Evolutionary conservation across 2,888 invertebrate species (phyloP).

Genomic region (Tenodera sinensis): DNA sequence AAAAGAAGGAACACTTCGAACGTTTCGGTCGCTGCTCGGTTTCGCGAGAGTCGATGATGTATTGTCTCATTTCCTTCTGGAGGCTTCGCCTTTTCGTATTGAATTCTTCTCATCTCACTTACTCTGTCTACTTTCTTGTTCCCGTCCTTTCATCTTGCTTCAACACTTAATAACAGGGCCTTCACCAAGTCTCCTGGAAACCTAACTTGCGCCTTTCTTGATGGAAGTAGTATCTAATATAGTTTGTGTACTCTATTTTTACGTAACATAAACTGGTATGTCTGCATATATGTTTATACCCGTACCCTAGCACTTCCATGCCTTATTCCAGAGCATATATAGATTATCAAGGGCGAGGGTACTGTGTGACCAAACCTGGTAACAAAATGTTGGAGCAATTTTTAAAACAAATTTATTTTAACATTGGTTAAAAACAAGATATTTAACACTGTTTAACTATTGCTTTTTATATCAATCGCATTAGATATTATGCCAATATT

Average conservation of each 20-base stretch:
- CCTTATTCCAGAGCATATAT: no score
- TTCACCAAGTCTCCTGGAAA: neutral
- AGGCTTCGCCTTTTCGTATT: slow-evolving; percentile 17
- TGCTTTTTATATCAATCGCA: no score
- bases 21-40: neutral
- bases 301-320: no score
- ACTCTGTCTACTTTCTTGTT: neutral
- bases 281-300: no score
- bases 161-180: slow-evolving; percentile 22
- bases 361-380: no score
- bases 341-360: no score
- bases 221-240: neutral
- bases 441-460: no score
- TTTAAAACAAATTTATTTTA: no score
- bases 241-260: neutral
- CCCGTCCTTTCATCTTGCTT: slow-evolving; percentile 13
- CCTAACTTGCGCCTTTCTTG: neutral
- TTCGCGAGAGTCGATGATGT: slow-evolving; percentile 22
- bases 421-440: no score
- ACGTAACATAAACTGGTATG: no score
- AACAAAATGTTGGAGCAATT: no score
- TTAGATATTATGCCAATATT: no score
- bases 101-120: slow-evolving; percentile 15
- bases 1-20: neutral
- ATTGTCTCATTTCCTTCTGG: slow-evolving; percentile 28